These are phyloP conservation scores for Scaptomyza flava DNA, from an alignment of 2,888 invertebrate genomes.

Conservation along the genomic window DNA sequence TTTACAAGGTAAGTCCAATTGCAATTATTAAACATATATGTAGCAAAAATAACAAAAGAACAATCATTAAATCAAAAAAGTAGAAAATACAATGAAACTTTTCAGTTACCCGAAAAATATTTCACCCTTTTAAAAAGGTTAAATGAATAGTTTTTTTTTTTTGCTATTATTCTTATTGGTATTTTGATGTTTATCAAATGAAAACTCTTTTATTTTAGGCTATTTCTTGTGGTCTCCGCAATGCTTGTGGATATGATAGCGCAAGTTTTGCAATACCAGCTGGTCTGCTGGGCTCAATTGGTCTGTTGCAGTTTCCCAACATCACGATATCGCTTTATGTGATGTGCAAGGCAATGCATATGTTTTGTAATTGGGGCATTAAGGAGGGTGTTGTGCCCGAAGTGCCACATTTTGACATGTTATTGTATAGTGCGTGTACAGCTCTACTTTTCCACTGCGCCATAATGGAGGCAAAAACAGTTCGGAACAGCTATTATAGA, in stretches of 20 bases:
- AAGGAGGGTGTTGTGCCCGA: conserved; percentile 87
- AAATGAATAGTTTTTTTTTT: too few relatives aligned
- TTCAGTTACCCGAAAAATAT: too few relatives aligned
- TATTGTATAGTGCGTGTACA: conserved; percentile 90
- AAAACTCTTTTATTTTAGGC: conserved; percentile 83
- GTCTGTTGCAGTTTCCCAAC: conserved; percentile 90
- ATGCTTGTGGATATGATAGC: conserved; percentile 86
- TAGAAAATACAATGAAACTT: too few relatives aligned
- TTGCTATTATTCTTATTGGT: too few relatives aligned
- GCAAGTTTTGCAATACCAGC: conserved; percentile 88
- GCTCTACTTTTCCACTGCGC: conserved; percentile 90
- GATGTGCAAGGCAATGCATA: conserved; percentile 91
- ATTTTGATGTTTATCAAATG: too few relatives aligned
- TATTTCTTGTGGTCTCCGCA: conserved; percentile 87
- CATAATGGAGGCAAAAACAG: conserved; percentile 90
- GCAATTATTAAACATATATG: too few relatives aligned
- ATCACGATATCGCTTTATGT: conserved; percentile 91
- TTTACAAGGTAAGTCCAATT: conserved; percentile 86
- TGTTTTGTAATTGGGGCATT: conserved; percentile 88
- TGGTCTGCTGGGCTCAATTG: conserved; percentile 88
- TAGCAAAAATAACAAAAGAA: too few relatives aligned
- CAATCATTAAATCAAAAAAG: too few relatives aligned
- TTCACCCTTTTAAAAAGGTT: too few relatives aligned
- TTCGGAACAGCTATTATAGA: conserved; percentile 92
- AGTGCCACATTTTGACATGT: conserved; percentile 87